Evolutionary conservation across 2,113 vertebrate genomes (phyloP).

Genomic region (Platichthys stellatus): DNA sequence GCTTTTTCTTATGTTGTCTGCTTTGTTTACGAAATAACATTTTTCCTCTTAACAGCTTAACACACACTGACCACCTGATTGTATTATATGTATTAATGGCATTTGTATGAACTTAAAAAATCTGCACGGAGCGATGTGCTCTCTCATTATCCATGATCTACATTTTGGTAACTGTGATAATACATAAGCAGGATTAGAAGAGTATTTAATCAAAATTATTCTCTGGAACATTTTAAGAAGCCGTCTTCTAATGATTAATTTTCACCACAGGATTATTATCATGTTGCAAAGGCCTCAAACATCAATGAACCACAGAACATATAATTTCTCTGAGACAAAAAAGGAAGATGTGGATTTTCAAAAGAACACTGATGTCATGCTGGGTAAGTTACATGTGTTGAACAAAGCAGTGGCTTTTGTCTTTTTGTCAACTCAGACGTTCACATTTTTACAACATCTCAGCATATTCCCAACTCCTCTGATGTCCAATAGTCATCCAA

Average conservation of each 20-base stretch:
- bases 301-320: constrained; percentile 6
- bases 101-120: background rate
- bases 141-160: background rate
- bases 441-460: constrained; percentile 40
- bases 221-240: background rate
- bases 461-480: constrained; percentile 47
- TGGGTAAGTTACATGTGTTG: background rate
- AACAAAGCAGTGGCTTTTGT: constrained; percentile 12
- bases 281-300: constrained; percentile 2
- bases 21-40: background rate
- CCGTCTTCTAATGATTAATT: background rate
- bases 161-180: constrained; percentile 11
- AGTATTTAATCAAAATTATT: background rate
- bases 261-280: background rate
- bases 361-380: background rate
- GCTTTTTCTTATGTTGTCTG: background rate
- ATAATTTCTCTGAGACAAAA: background rate
- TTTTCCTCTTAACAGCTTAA: background rate
- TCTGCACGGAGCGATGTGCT: background rate
- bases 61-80: background rate
- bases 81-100: background rate
- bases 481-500: constrained; percentile 50
- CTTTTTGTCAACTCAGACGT: constrained; percentile 24
- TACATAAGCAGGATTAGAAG: background rate
- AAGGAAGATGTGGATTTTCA: background rate